These are phyloP conservation scores for Rugalucina vietnamica DNA, from an alignment of 2,888 invertebrate species.

Conservation along the genomic window DNA sequence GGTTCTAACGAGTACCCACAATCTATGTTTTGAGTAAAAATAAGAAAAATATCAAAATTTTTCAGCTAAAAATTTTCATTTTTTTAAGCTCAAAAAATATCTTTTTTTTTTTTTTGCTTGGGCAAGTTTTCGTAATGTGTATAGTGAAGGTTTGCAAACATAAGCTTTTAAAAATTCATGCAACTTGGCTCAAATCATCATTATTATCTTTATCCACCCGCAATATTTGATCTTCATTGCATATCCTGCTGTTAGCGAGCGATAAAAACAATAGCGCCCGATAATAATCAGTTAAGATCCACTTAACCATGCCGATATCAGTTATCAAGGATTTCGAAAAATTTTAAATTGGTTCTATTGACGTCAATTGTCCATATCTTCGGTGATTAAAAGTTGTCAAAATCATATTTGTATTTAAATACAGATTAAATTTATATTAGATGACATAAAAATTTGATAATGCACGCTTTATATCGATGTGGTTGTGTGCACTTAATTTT, in stretches of 20 bases:
- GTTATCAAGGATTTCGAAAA: slow-evolving; percentile 9
- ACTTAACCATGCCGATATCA: not conserved
- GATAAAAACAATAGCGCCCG: slow-evolving; percentile 4
- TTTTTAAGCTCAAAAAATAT: too few species aligned
- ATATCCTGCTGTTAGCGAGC: not conserved
- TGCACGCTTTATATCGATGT: too few species aligned
- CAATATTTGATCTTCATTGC: not conserved
- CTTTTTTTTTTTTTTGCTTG: too few species aligned
- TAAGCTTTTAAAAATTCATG: too few species aligned
- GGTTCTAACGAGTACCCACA: too few species aligned
- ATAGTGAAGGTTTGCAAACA: too few species aligned
- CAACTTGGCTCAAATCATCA: not conserved
- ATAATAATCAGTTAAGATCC: not conserved
- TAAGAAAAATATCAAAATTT: too few species aligned
- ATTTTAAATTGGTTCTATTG: slow-evolving; percentile 10
- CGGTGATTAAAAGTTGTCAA: not conserved
- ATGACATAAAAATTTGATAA: not conserved
- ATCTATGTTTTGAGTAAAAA: too few species aligned
- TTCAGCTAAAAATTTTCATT: too few species aligned
- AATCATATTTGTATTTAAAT: not conserved
- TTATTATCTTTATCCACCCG: slow-evolving; percentile 4
- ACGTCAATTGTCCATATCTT: slow-evolving; percentile 9
- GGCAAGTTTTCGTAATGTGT: too few species aligned
- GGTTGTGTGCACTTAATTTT: too few species aligned
- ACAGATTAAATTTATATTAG: not conserved